A percentile compares a stretch with the other conserved stretches of the same genome.
Conservation (phyloP, 2,797 vertebrate genomes). For the Enteromius unitaeniatus region DNA sequence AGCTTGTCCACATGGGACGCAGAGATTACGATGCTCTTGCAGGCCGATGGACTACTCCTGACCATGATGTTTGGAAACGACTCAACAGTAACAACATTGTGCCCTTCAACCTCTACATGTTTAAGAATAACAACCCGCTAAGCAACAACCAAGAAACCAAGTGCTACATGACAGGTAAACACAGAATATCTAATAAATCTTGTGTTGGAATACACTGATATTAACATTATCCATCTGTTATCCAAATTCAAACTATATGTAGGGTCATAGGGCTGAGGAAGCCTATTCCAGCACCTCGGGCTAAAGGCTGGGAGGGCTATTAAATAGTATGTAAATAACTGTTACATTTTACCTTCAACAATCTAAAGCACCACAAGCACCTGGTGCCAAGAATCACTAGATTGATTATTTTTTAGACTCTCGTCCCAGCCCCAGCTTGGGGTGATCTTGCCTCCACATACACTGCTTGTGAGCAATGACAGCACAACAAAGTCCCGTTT, state of each 20-base stretch:
- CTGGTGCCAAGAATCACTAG: conserved; percentile 49
- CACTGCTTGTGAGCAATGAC: conserved; percentile 69
- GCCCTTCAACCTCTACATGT: conserved; percentile 99
- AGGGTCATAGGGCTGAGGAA: background rate
- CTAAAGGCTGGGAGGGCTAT: background rate
- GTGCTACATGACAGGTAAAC: conserved; percentile 98
- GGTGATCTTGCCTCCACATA: conserved; percentile 54
- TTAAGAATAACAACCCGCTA: conserved; percentile 98
- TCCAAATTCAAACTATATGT: background rate
- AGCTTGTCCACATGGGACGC: conserved; percentile 93
- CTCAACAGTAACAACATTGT: conserved; percentile 90
- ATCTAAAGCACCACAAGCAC: conserved; percentile 1
- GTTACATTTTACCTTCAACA: conserved; percentile 23
- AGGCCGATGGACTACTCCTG: conserved; percentile 95
- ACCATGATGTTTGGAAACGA: conserved; percentile 92
- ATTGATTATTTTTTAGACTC: conserved; percentile 59
- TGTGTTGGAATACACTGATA: background rate
- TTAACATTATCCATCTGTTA: background rate
- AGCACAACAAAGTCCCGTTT: conserved; percentile 63
- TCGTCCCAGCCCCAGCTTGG: conserved; percentile 11
- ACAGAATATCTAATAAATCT: background rate
- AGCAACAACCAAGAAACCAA: conserved; percentile 94
- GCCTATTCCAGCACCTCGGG: background rate
- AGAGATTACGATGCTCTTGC: conserved; percentile 95
- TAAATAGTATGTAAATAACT: conserved; percentile 36